Evolutionary conservation across 2,888 invertebrate genomes (phyloP).

Genomic region (Diloba caeruleocephala): DNA sequence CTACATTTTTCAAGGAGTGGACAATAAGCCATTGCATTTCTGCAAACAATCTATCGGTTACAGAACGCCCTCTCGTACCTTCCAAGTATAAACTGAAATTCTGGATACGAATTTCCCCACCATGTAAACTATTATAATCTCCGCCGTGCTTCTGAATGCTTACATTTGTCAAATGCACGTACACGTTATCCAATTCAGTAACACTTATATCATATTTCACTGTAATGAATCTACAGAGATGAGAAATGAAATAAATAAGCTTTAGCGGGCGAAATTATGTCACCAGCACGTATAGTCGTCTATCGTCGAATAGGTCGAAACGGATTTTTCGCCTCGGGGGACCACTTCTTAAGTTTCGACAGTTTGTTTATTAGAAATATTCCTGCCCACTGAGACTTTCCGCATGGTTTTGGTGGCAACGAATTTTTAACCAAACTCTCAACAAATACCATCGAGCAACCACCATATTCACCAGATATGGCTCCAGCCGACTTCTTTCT

Average conservation of each 20-base stretch:
- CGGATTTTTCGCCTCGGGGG: conserved; percentile 94
- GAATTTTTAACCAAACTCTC: too few relatives aligned
- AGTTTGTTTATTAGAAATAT: conserved; percentile 98
- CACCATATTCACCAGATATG: too few relatives aligned
- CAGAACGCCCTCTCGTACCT: conserved; percentile 96
- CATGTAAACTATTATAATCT: conserved; percentile 98
- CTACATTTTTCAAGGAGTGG: conserved; percentile 97
- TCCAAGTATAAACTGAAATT: conserved; percentile 97
- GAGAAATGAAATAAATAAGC: conserved; percentile 97
- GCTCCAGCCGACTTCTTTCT: too few relatives aligned
- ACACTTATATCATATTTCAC: conserved; percentile 98
- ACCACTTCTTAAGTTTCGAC: conserved; percentile 97
- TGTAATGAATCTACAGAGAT: conserved; percentile 98
- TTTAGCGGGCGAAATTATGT: conserved; percentile 98
- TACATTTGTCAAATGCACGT: conserved; percentile 98
- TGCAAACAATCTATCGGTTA: conserved; percentile 96
- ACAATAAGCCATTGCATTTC: conserved; percentile 97
- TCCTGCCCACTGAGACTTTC: conserved; percentile 97
- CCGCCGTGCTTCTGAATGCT: conserved; percentile 99
- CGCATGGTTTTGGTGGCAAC: conserved; percentile 99
- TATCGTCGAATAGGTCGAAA: conserved; percentile 97
- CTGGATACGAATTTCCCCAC: conserved; percentile 98
- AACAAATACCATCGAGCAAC: too few relatives aligned
- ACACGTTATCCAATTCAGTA: conserved; percentile 97
- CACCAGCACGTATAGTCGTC: conserved; percentile 96